Evolutionary conservation across 2,797 vertebrate genomes (phyloP), one percentile per base, ranked within the genome.

Genomic region (Acrocephalus scirpaceus): DNA sequence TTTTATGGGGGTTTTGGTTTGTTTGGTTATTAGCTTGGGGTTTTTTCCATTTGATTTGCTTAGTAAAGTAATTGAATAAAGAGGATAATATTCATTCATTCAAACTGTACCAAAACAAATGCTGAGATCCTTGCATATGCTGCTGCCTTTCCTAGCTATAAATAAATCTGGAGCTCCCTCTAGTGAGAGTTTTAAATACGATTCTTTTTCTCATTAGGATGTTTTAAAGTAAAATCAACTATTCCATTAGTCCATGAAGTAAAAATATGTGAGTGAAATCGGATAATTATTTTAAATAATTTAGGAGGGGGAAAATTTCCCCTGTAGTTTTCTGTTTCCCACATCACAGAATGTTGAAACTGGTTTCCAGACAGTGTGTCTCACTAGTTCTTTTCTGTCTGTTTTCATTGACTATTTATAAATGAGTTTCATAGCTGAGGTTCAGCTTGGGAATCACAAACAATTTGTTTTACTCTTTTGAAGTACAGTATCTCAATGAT

Each of bases 81-180:
- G 58, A 84, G 19, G 29, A 60, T 87, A 62, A 60, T 27, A 40
- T 23, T 74, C 0, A 67, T 38, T 94, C 7, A 40, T 76, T 4
- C 61, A 42, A 65, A 81, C 19, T n/a, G 8, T 40, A 48, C 21
- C 12, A 38, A 81, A 74, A 40, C 23, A 40, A 57, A 26, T 13
- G 1, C 21, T 3, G 32, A 36, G 32, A 38, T 45, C 7, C 19
- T 25, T 10, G 1, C 10, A 5, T 2, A 1, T 5, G 3, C 5
- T 5, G 3, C 5, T 13, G 36, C 12, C 21, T 64, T 74, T 69
- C 42, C 17, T 14, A 20, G 23, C 14, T 53, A 54, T 66, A 82
- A 51, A 58, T 56, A 86, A 92, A 29, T 62, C 71, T 16, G 7
- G 82, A 71, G 85, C 93, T 92, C 95, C 95, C 93, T 90, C 94